These are phyloP conservation scores for Pharmacophagus antenor DNA, from an alignment of 2,888 invertebrate genomes.

Conservation along the genomic window DNA sequence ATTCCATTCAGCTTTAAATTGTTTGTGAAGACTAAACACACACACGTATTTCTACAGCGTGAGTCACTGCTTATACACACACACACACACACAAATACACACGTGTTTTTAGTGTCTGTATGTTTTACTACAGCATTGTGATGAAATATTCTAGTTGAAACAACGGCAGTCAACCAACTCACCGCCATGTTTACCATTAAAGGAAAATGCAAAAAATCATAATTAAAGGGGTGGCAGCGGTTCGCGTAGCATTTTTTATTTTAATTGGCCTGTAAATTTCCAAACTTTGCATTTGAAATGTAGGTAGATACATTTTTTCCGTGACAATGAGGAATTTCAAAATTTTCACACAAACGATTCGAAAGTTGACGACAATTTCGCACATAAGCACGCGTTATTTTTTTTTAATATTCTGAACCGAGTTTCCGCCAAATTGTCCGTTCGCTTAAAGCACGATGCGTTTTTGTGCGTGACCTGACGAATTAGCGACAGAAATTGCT, in stretches of 20 bases:
- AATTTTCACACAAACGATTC: conserved; percentile 29
- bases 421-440: neutral
- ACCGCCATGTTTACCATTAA: conserved; percentile 62
- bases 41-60: no score
- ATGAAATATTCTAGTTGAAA: conserved; percentile 9
- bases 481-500: no score
- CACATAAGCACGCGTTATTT: neutral
- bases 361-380: conserved; percentile 6
- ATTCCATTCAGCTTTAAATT: no score
- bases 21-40: no score
- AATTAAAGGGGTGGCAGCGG: conserved; percentile 72
- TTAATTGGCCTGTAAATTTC: conserved; percentile 79
- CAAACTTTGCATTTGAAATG: conserved; percentile 71
- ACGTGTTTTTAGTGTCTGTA: neutral
- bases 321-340: conserved; percentile 46
- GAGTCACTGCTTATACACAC: no score
- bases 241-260: conserved; percentile 76
- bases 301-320: conserved; percentile 45
- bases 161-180: neutral
- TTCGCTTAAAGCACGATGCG: no score
- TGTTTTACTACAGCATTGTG: neutral
- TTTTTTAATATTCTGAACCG: neutral
- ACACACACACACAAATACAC: neutral
- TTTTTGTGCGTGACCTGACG: no score
- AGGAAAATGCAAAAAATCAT: conserved; percentile 75